These are phyloP conservation scores for Graptemys geographica DNA, from an alignment of 2,797 vertebrate genomes.

Conservation along the genomic window DNA sequence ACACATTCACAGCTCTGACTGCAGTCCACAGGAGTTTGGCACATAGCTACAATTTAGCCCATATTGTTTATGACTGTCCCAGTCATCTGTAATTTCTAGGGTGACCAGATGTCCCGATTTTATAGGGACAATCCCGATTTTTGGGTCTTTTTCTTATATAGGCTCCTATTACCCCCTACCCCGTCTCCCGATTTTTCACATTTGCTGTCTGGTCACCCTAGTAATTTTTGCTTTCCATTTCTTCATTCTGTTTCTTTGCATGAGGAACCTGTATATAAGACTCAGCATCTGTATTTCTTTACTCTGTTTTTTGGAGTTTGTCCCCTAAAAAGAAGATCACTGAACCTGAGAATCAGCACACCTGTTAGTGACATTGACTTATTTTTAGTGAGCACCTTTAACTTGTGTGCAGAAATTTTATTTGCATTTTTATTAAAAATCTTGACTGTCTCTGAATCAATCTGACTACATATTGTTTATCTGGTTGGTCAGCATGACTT, in stretches of 20 bases:
- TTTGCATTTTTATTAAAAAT: background rate
- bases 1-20: background rate
- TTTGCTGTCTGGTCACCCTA: too few species aligned
- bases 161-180: too few species aligned
- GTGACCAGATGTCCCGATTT: too few species aligned
- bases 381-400: background rate
- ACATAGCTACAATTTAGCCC: background rate
- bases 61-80: background rate
- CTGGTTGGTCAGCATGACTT: background rate
- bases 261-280: background rate
- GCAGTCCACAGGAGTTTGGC: background rate
- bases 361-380: background rate
- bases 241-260: background rate
- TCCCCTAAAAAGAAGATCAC: background rate
- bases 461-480: background rate
- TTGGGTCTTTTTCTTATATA: too few species aligned
- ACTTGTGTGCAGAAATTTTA: background rate
- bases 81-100: background rate
- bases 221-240: fast-evolving
- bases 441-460: background rate
- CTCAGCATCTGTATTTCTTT: background rate
- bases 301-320: background rate
- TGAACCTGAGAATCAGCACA: background rate
- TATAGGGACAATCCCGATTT: too few species aligned
- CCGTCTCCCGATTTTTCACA: too few species aligned